These are phyloP conservation scores for Planiliza haematocheilus DNA, from an alignment of 2,113 vertebrate species.

Conservation along the genomic window DNA sequence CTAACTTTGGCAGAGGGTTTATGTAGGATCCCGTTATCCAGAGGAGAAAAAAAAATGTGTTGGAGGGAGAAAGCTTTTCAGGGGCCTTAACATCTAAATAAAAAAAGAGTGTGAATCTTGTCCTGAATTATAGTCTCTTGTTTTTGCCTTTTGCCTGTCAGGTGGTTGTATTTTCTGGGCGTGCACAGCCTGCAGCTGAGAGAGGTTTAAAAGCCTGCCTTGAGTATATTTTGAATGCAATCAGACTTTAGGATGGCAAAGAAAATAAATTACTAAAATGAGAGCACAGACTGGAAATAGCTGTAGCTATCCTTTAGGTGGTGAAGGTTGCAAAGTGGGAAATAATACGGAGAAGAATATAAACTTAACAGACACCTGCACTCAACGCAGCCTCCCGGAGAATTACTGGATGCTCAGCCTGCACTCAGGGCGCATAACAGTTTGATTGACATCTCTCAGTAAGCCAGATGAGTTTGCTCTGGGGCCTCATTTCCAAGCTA, in stretches of 20 bases:
- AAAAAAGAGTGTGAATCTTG: slow-evolving; percentile 11
- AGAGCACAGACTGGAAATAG: slow-evolving; percentile 24
- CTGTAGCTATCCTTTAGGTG: slow-evolving; percentile 17
- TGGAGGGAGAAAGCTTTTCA: neutral
- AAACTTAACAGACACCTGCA: slow-evolving; percentile 28
- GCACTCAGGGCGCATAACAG: slow-evolving; percentile 25
- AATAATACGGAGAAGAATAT: slow-evolving; percentile 15
- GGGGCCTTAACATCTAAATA: neutral
- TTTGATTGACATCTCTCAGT: slow-evolving; percentile 56
- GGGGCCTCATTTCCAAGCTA: slow-evolving; percentile 48
- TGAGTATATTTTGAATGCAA: slow-evolving; percentile 16
- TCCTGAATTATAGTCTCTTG: neutral
- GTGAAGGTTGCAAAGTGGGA: slow-evolving; percentile 17
- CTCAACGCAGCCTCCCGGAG: slow-evolving; percentile 15
- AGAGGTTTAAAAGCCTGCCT: slow-evolving; percentile 1
- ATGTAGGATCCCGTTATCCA: neutral
- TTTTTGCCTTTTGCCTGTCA: slow-evolving; percentile 4
- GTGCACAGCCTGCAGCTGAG: slow-evolving; percentile 2
- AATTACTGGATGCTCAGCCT: slow-evolving; percentile 34
- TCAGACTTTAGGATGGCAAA: slow-evolving; percentile 8
- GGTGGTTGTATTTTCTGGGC: neutral
- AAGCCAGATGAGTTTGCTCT: slow-evolving; percentile 36
- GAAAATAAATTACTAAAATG: neutral
- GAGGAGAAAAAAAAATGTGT: neutral
- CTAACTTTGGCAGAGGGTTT: neutral